Evolutionary conservation across 2,113 vertebrate species (phyloP).

Genomic region (Pterocles orientalis): DNA sequence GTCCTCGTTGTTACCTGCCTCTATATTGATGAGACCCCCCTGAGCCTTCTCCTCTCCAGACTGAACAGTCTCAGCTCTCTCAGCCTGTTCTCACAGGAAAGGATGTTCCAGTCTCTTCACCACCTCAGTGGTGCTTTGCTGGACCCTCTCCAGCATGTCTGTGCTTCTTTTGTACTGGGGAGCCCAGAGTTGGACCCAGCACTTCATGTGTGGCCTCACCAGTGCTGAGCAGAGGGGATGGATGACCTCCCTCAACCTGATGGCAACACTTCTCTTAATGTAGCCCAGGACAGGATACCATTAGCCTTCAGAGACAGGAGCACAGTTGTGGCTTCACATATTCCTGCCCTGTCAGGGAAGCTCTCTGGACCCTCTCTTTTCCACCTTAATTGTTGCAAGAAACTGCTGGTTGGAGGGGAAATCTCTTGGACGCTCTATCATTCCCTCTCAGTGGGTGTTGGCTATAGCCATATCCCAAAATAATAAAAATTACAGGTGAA

Average conservation of each 20-base stretch:
- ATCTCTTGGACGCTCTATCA: background rate
- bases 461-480: background rate
- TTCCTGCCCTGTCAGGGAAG: background rate
- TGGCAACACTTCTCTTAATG: background rate
- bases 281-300: background rate
- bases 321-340: background rate
- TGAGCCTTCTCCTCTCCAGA: background rate
- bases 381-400: background rate
- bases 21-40: background rate
- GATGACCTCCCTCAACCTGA: background rate
- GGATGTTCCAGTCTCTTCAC: background rate
- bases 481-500: background rate
- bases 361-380: background rate
- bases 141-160: background rate
- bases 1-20: background rate
- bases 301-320: background rate
- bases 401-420: background rate
- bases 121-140: background rate
- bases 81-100: background rate
- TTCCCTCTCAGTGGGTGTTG: background rate
- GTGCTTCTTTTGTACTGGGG: background rate
- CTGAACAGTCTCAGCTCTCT: background rate
- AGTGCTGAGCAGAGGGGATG: background rate
- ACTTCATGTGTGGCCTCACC: background rate
- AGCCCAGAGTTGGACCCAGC: background rate